phyloP scores from a whole-genome alignment of 2,888 invertebrate species.

The Sturmia bella region DNA sequence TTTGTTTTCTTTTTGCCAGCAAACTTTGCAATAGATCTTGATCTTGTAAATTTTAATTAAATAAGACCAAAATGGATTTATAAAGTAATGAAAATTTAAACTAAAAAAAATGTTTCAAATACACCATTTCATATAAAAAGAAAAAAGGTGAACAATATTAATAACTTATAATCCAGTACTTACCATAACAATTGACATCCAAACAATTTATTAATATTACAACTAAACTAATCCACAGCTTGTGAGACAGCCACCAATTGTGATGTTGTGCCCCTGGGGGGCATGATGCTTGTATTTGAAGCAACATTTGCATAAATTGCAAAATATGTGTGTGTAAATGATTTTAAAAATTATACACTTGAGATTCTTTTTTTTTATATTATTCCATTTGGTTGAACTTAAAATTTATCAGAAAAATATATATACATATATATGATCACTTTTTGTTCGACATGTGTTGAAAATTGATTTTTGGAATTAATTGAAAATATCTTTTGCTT shows the following conservation, averaged over 20 bases:
- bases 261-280: constrained; percentile 38
- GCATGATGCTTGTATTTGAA: constrained; percentile 36
- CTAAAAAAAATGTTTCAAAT: too few species aligned
- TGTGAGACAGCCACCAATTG: constrained; percentile 25
- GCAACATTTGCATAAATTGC: constrained; percentile 57
- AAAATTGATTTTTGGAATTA: constrained; percentile 27
- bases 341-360: constrained; percentile 32
- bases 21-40: too few species aligned
- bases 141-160: background rate
- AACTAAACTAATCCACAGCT: constrained; percentile 65
- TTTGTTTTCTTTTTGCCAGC: constrained; percentile 1
- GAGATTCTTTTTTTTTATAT: constrained; percentile 15
- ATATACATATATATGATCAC: constrained; percentile 10
- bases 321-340: constrained; percentile 17
- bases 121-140: too few species aligned
- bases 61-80: constrained; percentile 8
- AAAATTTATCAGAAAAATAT: constrained; percentile 25
- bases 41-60: constrained; percentile 56
- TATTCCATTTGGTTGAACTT: constrained; percentile 41
- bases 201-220: constrained; percentile 71
- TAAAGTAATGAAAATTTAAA: background rate
- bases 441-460: constrained; percentile 46
- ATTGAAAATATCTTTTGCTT: background rate
- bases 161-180: constrained; percentile 57
- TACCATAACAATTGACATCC: constrained; percentile 74